Evolutionary conservation across 2,797 vertebrate species (phyloP).

Genomic region (Uromys caudimaculatus): DNA sequence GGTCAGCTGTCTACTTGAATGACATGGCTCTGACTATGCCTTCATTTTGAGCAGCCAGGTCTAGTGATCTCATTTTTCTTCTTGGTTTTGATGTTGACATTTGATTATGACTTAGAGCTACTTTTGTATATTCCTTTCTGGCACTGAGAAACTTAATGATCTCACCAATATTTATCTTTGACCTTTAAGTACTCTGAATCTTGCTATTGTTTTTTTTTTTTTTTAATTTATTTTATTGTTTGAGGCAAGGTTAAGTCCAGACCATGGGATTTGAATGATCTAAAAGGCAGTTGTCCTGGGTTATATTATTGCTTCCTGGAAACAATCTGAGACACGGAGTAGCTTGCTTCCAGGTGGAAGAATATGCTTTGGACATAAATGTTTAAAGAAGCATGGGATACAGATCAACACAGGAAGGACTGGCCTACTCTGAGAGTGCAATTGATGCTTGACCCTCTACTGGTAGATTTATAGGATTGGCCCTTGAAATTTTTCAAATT

Average conservation of each 20-base stretch:
- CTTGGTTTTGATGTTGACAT: background rate
- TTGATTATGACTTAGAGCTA: background rate
- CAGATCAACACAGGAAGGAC: background rate
- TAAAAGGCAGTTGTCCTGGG: background rate
- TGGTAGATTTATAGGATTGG: background rate
- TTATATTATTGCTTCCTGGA: background rate
- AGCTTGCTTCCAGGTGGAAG: background rate
- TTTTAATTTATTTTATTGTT: background rate
- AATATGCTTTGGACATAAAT: background rate
- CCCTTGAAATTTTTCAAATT: background rate
- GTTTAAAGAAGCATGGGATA: background rate
- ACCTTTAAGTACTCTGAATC: background rate
- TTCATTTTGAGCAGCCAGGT: background rate
- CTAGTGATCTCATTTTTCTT: background rate
- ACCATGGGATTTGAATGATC: background rate
- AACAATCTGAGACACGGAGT: background rate
- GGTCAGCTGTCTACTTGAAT: background rate
- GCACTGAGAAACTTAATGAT: background rate
- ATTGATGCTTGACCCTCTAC: background rate
- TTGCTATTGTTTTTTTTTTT: background rate
- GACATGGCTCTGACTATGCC: background rate
- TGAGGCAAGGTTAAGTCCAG: background rate
- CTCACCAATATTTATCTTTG: background rate
- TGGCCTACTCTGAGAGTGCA: too few relatives aligned
- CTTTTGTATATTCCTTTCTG: background rate